Conservation (phyloP, 2,888 invertebrate genomes). For the Escarpia spicata region DNA sequence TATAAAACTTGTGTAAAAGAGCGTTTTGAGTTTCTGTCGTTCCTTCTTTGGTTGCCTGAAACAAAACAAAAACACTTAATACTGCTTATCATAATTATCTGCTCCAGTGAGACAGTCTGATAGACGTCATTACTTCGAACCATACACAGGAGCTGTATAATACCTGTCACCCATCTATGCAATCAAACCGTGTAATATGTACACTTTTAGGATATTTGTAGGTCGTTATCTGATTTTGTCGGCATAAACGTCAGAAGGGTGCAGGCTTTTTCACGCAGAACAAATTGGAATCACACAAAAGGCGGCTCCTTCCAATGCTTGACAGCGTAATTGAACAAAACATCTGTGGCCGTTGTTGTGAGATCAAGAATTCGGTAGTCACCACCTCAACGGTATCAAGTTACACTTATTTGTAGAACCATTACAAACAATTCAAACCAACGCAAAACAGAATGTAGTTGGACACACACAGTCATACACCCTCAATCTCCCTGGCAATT, state of each 20-base stretch:
- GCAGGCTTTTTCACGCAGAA: neutral
- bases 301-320: neutral
- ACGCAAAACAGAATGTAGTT: neutral
- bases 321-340: neutral
- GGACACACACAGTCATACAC: neutral
- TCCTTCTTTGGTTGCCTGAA: neutral
- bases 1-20: neutral
- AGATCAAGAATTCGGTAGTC: neutral
- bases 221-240: neutral
- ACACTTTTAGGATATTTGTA: neutral
- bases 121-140: neutral
- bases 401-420: neutral
- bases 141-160: neutral
- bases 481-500: neutral
- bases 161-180: neutral
- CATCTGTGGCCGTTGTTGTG: neutral
- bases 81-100: neutral
- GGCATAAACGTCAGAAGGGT: neutral
- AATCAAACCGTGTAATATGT: neutral
- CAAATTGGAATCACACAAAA: conserved; percentile 6
- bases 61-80: neutral
- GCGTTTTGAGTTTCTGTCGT: neutral
- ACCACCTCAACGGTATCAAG: neutral
- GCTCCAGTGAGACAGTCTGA: neutral
- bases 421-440: neutral